A percentile compares a stretch with the other conserved stretches of the same genome.
These are phyloP conservation scores for Carollia perspicillata DNA, from an alignment of 2,113 vertebrate genomes.

Conservation along the genomic window DNA sequence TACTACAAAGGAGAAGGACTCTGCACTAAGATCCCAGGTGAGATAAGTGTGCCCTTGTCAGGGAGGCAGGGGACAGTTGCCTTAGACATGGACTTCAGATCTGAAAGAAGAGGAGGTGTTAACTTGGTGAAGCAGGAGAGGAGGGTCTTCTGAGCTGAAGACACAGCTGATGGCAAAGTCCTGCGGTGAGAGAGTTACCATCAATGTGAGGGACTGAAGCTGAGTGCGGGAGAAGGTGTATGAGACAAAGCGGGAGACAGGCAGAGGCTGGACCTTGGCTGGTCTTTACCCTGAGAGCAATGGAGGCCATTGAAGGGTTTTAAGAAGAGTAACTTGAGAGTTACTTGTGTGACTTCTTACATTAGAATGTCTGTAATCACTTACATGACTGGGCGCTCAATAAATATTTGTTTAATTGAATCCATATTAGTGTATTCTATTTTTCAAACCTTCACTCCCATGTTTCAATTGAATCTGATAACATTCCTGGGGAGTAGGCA, in stretches of 20 bases:
- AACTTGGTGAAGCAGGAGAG: background rate
- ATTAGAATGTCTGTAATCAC: background rate
- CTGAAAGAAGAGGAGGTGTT: background rate
- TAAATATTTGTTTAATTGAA: background rate
- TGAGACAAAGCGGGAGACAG: background rate
- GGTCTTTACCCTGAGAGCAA: background rate
- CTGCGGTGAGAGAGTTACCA: background rate
- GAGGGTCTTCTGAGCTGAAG: background rate
- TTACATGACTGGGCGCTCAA: background rate
- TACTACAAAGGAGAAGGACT: background rate
- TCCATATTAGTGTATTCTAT: background rate
- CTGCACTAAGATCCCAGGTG: background rate
- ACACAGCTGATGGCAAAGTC: background rate
- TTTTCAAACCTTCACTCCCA: background rate
- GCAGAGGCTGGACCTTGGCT: background rate
- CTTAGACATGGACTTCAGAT: background rate
- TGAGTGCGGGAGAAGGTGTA: background rate
- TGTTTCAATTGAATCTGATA: background rate
- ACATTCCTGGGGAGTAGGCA: background rate
- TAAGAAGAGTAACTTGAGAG: background rate
- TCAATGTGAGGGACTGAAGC: background rate
- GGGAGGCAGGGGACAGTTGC: background rate
- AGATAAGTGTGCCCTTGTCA: background rate
- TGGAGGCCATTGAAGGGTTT: background rate
- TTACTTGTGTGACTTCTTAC: background rate